Percentiles rank a stretch among this genome's conserved stretches.
Evolutionary conservation across 2,888 invertebrate genomes (phyloP).

Genomic region (Ditylenchus weischeri): DNA sequence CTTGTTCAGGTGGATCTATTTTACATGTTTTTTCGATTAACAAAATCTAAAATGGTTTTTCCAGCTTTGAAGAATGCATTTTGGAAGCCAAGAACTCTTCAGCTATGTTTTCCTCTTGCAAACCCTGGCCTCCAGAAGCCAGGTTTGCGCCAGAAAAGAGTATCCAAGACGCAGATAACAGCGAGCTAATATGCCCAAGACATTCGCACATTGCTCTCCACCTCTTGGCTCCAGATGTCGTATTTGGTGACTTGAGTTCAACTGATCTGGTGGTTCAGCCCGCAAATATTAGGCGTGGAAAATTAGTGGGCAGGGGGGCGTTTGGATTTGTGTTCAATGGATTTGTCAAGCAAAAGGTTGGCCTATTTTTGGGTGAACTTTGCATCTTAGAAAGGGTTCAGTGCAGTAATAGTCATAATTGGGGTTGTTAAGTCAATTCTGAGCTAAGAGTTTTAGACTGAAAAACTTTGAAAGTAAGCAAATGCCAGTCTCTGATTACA

Average conservation of each 20-base stretch:
- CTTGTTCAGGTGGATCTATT: background rate
- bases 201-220: constrained; percentile 2
- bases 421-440: too few relatives aligned
- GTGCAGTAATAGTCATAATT: too few relatives aligned
- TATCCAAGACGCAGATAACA: background rate
- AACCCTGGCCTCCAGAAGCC: constrained; percentile 4
- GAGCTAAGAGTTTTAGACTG: too few relatives aligned
- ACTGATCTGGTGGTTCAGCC: constrained; percentile 76
- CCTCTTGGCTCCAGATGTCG: constrained; percentile 38
- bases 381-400: too few relatives aligned
- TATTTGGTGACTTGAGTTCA: constrained; percentile 72
- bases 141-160: background rate
- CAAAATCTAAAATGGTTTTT: constrained; percentile 12
- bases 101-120: background rate
- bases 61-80: constrained; percentile 83
- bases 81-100: constrained; percentile 31
- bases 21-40: background rate
- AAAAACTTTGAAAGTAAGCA: too few relatives aligned
- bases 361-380: too few relatives aligned
- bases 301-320: constrained; percentile 83
- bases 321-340: constrained; percentile 94
- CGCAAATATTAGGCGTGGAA: constrained; percentile 73
- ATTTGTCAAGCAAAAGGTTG: constrained; percentile 61
- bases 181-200: constrained; percentile 3
- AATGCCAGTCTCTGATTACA: too few relatives aligned